Evolutionary conservation across 2,888 invertebrate genomes (phyloP), one percentile per base, ranked within the genome.

Genomic region (Ormyrus nitidulus): DNA sequence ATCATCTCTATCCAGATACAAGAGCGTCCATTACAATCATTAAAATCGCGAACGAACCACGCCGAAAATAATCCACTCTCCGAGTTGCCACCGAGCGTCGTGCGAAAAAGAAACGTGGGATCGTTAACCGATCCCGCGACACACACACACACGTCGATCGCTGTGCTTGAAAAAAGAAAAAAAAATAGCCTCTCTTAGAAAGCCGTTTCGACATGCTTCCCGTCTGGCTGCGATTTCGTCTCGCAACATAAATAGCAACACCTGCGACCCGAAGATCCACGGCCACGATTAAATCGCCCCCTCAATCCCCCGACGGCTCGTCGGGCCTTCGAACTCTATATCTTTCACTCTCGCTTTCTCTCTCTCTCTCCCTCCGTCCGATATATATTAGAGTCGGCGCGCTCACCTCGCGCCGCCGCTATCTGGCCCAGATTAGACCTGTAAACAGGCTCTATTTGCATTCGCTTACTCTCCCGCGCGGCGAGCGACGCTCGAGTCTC

Each of bases 251-350:
- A 76, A 71, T 66, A 71, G 56, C 71, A 70, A 74, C 68, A 80
- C 76, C 73, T 77, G 80, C 65, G 74, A 77, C 70, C 74, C 56
- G 61, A 74, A 81, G 78, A 81, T 78, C 74, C 75, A 75, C 74
- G 66, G 61, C 59, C 49, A 65, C 61, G 80, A 81, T 81, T 74
- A 80, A 66, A 59, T 70, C 69, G 49, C 13, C 46, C 58, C 44
- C 34, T 49, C 46, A 8, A 9, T 44, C 48, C 59, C 48, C 48
- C 56, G 69, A 80, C 73, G 77, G 73, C 77, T 72, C 13, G 34
- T 72, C 13, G 34, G 49, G 54, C n/a, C 34, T 34, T 34, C 34
- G 34, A 34, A 34, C 34, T 34, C 34, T 34, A 34, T 34, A 34
- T 34, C 34, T 19, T 10, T 49, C 19, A 19, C 58, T 58, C 46